Percentiles rank a stretch among this genome's conserved stretches.
Conservation (phyloP, 2,888 invertebrate species). For the Sympetrum striolatum region DNA sequence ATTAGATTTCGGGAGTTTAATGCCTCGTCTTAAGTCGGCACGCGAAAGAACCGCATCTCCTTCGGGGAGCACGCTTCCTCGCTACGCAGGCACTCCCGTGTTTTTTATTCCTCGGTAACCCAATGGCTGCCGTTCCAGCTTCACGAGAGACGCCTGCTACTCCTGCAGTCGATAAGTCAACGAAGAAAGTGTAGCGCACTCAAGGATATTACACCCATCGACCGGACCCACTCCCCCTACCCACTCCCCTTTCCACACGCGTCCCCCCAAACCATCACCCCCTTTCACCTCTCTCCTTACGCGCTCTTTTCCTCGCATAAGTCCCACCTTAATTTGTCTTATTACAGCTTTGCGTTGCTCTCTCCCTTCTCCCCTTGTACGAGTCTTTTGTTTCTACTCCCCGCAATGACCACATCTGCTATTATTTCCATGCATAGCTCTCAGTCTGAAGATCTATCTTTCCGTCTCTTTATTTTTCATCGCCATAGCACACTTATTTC, state of each 20-base stretch:
- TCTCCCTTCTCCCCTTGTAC: neutral
- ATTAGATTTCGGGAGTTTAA: neutral
- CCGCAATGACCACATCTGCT: neutral
- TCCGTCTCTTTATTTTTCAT: neutral
- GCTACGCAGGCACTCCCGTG: neutral
- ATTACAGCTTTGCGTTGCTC: neutral
- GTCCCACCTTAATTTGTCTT: neutral
- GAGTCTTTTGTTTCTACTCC: neutral
- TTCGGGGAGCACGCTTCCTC: neutral
- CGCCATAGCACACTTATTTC: neutral
- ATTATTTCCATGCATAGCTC: neutral
- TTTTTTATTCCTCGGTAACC: neutral
- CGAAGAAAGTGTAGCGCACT: slow-evolving; percentile 40
- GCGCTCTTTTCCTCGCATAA: neutral
- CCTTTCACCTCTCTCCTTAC: neutral
- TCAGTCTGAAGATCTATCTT: neutral
- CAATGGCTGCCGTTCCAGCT: neutral
- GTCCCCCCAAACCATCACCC: neutral
- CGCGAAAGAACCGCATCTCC: neutral
- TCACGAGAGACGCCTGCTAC: slow-evolving; percentile 16
- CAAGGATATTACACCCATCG: slow-evolving; percentile 43
- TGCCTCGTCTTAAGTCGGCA: neutral
- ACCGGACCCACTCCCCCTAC: slow-evolving; percentile 5
- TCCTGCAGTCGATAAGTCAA: slow-evolving; percentile 40
- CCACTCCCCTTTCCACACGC: neutral